Evolutionary conservation across 2,113 vertebrate species (phyloP).

Genomic region (Crotalus viridis): DNA sequence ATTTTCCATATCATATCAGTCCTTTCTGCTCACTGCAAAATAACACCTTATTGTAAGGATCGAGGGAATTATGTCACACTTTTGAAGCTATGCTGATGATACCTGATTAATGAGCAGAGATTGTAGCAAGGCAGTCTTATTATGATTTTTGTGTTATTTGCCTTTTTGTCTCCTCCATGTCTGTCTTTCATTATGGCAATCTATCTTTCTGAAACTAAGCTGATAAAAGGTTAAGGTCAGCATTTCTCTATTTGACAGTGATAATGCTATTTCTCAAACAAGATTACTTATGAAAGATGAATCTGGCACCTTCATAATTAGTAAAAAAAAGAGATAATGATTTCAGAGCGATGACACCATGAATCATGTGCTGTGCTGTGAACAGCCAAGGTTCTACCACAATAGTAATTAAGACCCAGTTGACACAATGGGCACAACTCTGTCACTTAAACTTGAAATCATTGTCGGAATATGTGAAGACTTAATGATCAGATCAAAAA

Average conservation of each 20-base stretch:
- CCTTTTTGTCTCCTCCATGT: constrained; percentile 24
- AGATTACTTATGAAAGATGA: background rate
- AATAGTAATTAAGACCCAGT: background rate
- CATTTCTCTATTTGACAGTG: constrained; percentile 32
- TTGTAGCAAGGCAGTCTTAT: constrained; percentile 15
- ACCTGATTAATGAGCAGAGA: constrained; percentile 40
- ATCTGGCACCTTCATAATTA: background rate
- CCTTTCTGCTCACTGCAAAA: constrained; percentile 28
- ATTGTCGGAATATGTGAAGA: background rate
- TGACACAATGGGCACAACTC: background rate
- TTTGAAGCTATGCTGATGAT: constrained; percentile 56
- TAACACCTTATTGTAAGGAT: constrained; percentile 37
- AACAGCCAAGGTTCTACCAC: background rate
- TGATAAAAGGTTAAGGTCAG: constrained; percentile 31
- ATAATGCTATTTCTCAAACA: background rate
- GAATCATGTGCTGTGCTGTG: background rate
- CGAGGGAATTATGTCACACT: constrained; percentile 31
- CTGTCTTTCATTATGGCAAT: constrained; percentile 37
- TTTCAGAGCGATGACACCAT: background rate
- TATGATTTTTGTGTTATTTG: constrained; percentile 10
- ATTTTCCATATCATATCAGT: background rate
- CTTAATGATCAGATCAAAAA: background rate
- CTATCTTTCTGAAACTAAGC: constrained; percentile 40
- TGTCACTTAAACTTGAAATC: background rate
- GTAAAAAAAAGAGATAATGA: background rate